Evolutionary conservation across 2,797 vertebrate species (phyloP).

Genomic region (Myotis vivesi): DNA sequence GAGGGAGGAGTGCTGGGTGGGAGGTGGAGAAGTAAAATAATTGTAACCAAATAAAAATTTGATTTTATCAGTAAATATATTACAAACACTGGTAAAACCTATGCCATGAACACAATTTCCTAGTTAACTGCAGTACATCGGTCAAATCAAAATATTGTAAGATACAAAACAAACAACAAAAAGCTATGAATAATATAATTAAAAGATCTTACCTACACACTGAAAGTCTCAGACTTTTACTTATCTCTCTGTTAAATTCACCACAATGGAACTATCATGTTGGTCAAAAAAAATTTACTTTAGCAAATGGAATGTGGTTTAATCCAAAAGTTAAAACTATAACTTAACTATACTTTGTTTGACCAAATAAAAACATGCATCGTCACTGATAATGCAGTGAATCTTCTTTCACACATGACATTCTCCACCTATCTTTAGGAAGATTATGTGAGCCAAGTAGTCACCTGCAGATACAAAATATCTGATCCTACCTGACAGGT

Average conservation of each 20-base stretch:
- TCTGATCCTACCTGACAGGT: slow-evolving; percentile 35
- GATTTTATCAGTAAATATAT: background rate
- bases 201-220: background rate
- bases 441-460: background rate
- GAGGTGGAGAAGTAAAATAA: background rate
- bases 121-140: background rate
- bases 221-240: background rate
- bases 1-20: background rate
- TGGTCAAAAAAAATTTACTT: background rate
- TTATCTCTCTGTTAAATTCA: background rate
- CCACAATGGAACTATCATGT: background rate
- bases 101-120: background rate
- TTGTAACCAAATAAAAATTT: background rate
- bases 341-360: background rate
- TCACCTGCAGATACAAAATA: slow-evolving; percentile 18
- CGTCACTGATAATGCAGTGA: background rate
- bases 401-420: background rate
- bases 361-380: background rate
- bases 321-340: background rate
- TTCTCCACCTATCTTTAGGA: background rate
- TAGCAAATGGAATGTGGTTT: background rate
- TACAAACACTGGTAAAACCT: background rate
- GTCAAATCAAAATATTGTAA: background rate
- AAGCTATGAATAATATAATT: background rate
- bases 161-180: background rate